Evolutionary conservation across 2,888 invertebrate species (phyloP), one percentile per base, ranked within the genome.

Genomic region (Keiferia lycopersicella): DNA sequence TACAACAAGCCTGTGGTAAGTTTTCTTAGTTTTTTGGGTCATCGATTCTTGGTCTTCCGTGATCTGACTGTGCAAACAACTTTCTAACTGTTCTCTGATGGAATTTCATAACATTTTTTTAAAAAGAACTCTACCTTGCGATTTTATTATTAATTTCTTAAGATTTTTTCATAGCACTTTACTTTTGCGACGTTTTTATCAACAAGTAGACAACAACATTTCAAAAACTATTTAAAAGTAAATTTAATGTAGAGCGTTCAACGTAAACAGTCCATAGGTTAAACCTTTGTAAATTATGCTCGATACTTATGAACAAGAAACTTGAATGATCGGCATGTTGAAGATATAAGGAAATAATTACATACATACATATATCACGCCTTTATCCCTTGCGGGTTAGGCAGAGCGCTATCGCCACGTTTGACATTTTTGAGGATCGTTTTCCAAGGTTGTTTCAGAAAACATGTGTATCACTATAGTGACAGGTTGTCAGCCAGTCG

Each of bases 1-100:
- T 87, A 87, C 76, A 84, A 79, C 72, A 91, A 90, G 71, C 84
- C 88, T 71, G 74, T 79, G 87, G 92, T 91, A 73, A 90, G 91
- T 89, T 66, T 63, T 61, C 59, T n/a, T 57, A 61, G 12, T 67
- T 70, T 34, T 67, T 68, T 58, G 60, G 65, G 66, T 66, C 64
- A 62, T 34, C 45, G 41, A 64, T 39, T 20, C 20, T 57, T 57
- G 34, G 30, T 64, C 65, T 61, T 76, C 66, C 72, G 79, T 77
- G 78, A 73, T 69, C 68, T 67, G 73, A 76, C 73, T 80, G 71
- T 65, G 71, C 78, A 80, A 84, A 82, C 78, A 82, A 84, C 83
- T 84, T 86, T 84, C 82, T 75, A 75, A 70, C 61, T 71, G 71
- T 71, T 71, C 70, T 66, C 60, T 58, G 61, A 63, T 64, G 62